These are phyloP conservation scores for Notamacropus eugenii DNA, from an alignment of 2,797 vertebrate species.

Conservation along the genomic window DNA sequence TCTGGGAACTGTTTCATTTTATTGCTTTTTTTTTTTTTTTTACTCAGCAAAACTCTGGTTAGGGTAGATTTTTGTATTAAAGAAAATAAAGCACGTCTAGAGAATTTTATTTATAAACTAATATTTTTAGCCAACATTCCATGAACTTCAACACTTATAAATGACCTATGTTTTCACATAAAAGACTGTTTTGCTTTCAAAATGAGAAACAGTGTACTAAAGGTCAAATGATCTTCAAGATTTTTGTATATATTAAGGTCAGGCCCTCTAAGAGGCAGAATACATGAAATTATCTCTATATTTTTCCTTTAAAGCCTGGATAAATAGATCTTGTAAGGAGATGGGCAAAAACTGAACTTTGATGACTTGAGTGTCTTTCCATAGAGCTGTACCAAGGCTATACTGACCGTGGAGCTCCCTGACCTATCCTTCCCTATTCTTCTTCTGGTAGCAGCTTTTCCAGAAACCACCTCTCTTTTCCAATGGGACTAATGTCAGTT, in stretches of 20 bases:
- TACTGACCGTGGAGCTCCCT: neutral
- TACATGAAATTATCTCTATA: slow-evolving; percentile 31
- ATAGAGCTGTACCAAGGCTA: neutral
- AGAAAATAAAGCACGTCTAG: slow-evolving; percentile 47
- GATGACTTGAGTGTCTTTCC: slow-evolving; percentile 10
- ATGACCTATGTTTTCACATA: slow-evolving; percentile 1
- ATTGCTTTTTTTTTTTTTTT: slow-evolving; percentile 46
- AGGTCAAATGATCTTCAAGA: slow-evolving; percentile 40
- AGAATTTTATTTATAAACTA: slow-evolving; percentile 56
- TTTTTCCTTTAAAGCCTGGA: slow-evolving; percentile 40
- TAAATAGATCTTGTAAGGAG: neutral
- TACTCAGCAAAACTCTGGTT: slow-evolving; percentile 37
- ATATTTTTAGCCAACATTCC: slow-evolving; percentile 33
- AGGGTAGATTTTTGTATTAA: slow-evolving; percentile 55
- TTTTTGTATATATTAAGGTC: slow-evolving; percentile 51
- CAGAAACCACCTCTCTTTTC: neutral
- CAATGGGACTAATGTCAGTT: neutral
- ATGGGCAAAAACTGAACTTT: neutral
- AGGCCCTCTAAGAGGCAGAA: slow-evolving; percentile 12
- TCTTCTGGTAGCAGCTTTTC: neutral
- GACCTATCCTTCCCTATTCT: neutral
- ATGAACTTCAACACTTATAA: slow-evolving; percentile 24
- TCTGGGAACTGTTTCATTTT: slow-evolving; percentile 50
- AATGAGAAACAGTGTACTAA: slow-evolving; percentile 28
- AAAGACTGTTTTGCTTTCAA: slow-evolving; percentile 45